phyloP scores from a whole-genome alignment of 2,888 invertebrate genomes.

The Parnassius orleans region DNA sequence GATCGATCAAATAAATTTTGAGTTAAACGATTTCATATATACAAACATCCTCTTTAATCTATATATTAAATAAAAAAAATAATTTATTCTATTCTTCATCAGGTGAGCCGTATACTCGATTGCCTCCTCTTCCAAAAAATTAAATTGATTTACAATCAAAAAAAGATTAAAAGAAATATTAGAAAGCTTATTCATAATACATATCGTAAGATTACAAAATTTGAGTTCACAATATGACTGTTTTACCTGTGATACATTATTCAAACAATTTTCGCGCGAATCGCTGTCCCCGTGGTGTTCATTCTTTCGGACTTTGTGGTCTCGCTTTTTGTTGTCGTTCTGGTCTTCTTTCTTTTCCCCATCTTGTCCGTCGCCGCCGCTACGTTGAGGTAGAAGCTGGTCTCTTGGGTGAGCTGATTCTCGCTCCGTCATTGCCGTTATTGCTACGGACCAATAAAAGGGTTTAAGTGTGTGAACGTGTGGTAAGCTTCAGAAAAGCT shows the following conservation, averaged over 20 bases:
- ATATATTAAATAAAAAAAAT: no score
- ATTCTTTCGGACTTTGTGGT: conserved; percentile 4
- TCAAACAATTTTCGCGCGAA: neutral
- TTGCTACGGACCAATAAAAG: conserved; percentile 67
- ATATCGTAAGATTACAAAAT: no score
- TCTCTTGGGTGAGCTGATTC: conserved; percentile 90
- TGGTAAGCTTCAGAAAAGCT: neutral
- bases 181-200: no score
- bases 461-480: neutral
- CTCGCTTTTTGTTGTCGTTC: conserved; percentile 30
- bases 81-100: neutral
- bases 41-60: no score
- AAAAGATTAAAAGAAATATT: no score
- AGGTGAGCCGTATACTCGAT: neutral
- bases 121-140: no score
- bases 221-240: no score
- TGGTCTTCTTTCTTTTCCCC: conserved; percentile 32
- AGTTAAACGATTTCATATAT: no score
- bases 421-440: conserved; percentile 96
- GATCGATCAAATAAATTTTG: no score
- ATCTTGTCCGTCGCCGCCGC: conserved; percentile 57
- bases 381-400: conserved; percentile 48
- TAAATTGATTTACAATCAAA: no score
- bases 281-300: neutral
- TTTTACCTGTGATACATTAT: conserved; percentile 11